Evolutionary conservation across 2,797 vertebrate species (phyloP).

Genomic region (Eospalax fontanierii): DNA sequence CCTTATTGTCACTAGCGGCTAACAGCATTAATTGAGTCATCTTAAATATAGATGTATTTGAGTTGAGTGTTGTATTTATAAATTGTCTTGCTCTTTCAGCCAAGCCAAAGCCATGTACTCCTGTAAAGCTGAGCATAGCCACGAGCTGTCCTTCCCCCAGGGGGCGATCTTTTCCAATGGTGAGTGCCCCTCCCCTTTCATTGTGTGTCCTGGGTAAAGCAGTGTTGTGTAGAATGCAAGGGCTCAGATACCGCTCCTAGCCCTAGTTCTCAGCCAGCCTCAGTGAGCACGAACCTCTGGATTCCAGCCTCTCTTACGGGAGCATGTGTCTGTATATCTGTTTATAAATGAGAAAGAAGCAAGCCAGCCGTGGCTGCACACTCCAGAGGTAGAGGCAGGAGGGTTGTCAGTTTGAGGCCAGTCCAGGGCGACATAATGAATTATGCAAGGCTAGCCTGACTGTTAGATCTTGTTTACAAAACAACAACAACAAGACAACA

Average conservation of each 20-base stretch:
- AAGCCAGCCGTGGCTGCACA: neutral
- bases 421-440: neutral
- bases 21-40: neutral
- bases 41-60: neutral
- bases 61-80: slow-evolving; percentile 47
- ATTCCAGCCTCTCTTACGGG: neutral
- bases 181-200: slow-evolving; percentile 89
- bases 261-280: neutral
- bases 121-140: slow-evolving; percentile 97
- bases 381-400: neutral
- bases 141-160: slow-evolving; percentile 98
- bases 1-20: neutral
- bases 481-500: too few species aligned
- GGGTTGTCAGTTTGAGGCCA: neutral
- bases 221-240: fast-evolving
- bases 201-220: too few species aligned
- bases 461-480: too few species aligned
- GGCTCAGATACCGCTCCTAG: neutral
- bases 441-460: neutral
- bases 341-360: neutral
- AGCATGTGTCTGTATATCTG: neutral
- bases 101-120: slow-evolving; percentile 98
- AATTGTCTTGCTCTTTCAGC: slow-evolving; percentile 87
- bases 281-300: neutral
- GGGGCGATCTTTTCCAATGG: slow-evolving; percentile 97